Base-by-base conservation (phyloP, 1,140 invertebrate genomes). In the Glomeris maerens region DNA sequence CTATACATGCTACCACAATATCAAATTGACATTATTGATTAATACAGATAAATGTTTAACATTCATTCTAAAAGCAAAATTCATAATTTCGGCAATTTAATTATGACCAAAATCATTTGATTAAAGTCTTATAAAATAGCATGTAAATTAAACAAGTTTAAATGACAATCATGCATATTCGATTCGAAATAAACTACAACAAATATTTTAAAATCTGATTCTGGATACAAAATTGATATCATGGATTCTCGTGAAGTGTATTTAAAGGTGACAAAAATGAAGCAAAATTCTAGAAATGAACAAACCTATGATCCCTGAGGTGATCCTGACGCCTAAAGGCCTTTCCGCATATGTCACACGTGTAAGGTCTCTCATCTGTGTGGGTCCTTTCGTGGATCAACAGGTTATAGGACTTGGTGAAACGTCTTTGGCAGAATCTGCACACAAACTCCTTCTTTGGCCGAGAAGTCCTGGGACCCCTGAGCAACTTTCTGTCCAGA, bases 401-500 rank as follows among this genome's bases (percentile, higher is more conserved):
- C 57, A 98, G 72, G 69, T 98, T 98, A 72, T 98, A 98, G 10
- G 86, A 91, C 68, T 98, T 98, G 25, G 93, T 97, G 67, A 98
- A 98, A 60, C 96, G 88, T 7, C 94, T 76, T 62, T 89, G 84
- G 66, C 94, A 98, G 69, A 89, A 97, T 69, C 92, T 90, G 72
- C 94, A 98, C 59, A 98, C 95, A 66, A 95, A 97, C 64, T 97
- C 87, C 62, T 95, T 94, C 65, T 94, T 94, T 2, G 89, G 88
- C 50, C 90, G 71, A 0, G 84, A 82, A 0, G 85, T 81, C 27
- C 85, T 46, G 10, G 28, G 5, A 36, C 57, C 47, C 42, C 59
- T 49, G 23, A 47, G 26, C 1, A 54, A 20, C 14, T 59, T 54
- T 45, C 48, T 69, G 1, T 80, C 81, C 1, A 83, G 83, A 17